A percentile compares a stretch with the other conserved stretches of the same genome.
Conservation (phyloP, 2,888 invertebrate genomes). For the Rhagophthalmus giganteus region DNA sequence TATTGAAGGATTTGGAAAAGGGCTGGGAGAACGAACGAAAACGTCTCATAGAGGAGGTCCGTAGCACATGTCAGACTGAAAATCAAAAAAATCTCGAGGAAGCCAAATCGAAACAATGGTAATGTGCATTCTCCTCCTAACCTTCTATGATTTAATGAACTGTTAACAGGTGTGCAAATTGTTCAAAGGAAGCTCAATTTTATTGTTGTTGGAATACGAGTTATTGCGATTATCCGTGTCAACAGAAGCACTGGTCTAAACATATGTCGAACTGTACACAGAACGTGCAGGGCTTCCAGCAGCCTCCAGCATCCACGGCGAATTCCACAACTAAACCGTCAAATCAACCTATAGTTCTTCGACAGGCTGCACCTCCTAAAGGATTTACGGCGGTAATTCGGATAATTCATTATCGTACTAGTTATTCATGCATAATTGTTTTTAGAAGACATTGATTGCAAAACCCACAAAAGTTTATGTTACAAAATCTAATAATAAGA, state of each 20-base stretch:
- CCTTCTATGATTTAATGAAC: background rate
- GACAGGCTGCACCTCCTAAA: slow-evolving; percentile 35
- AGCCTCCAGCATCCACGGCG: slow-evolving; percentile 18
- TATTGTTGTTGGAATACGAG: slow-evolving; percentile 97
- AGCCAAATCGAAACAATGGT: slow-evolving; percentile 88
- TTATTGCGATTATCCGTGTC: slow-evolving; percentile 89
- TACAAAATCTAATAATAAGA: slow-evolving; percentile 29
- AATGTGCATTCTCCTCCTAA: slow-evolving; percentile 21
- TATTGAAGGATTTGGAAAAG: slow-evolving; percentile 51
- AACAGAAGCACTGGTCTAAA: slow-evolving; percentile 81
- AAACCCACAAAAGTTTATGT: slow-evolving; percentile 47
- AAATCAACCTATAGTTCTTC: slow-evolving; percentile 20
- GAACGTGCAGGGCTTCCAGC: slow-evolving; percentile 30
- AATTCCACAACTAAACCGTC: slow-evolving; percentile 1
- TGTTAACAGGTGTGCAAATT: slow-evolving; percentile 72
- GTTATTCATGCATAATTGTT: too few relatives aligned
- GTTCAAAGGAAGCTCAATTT: slow-evolving; percentile 84
- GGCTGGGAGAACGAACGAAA: slow-evolving; percentile 62
- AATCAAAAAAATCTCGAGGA: slow-evolving; percentile 72
- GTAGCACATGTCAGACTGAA: slow-evolving; percentile 69
- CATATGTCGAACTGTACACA: slow-evolving; percentile 70
- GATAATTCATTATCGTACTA: too few relatives aligned
- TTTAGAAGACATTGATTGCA: slow-evolving; percentile 43
- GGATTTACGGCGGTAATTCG: slow-evolving; percentile 21
- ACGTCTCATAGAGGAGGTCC: slow-evolving; percentile 66